Conservation (phyloP, 2,113 vertebrate species). For the Zosterops japonicus region DNA sequence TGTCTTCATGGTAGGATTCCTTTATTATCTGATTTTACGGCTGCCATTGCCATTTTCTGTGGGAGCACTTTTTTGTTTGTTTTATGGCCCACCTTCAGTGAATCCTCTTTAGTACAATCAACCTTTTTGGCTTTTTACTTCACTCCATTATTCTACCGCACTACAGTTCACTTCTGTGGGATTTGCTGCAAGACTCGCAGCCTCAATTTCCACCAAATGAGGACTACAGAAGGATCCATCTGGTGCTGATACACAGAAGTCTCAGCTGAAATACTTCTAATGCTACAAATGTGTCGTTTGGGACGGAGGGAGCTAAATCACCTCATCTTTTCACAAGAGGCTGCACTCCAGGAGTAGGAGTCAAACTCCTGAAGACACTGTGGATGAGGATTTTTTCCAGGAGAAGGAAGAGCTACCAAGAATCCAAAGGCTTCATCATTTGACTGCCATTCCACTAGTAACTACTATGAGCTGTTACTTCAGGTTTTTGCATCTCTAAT, state of each 20-base stretch:
- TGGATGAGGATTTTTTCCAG: not conserved
- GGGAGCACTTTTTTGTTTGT: conserved; percentile 32
- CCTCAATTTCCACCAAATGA: not conserved
- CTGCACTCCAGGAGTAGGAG: not conserved
- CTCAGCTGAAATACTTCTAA: not conserved
- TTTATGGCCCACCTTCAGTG: conserved; percentile 49
- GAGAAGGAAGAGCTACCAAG: not conserved
- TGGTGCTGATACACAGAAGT: not conserved
- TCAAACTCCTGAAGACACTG: not conserved
- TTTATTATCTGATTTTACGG: conserved; percentile 52
- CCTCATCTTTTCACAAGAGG: not conserved
- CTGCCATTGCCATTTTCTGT: conserved; percentile 38
- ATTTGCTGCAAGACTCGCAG: not conserved
- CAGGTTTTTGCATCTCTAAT: not conserved
- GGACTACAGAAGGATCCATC: not conserved
- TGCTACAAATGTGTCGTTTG: not conserved
- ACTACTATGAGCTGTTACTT: not conserved
- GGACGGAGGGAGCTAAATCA: not conserved
- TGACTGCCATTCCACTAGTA: not conserved
- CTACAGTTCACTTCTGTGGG: not conserved
- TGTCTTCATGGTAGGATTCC: not conserved
- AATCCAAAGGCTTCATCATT: not conserved
- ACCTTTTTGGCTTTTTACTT: not conserved
- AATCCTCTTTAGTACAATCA: conserved; percentile 21
- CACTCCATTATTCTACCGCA: not conserved